Base-by-base conservation (phyloP, 2,888 invertebrate genomes). In the Heteromurus nitidus region DNA sequence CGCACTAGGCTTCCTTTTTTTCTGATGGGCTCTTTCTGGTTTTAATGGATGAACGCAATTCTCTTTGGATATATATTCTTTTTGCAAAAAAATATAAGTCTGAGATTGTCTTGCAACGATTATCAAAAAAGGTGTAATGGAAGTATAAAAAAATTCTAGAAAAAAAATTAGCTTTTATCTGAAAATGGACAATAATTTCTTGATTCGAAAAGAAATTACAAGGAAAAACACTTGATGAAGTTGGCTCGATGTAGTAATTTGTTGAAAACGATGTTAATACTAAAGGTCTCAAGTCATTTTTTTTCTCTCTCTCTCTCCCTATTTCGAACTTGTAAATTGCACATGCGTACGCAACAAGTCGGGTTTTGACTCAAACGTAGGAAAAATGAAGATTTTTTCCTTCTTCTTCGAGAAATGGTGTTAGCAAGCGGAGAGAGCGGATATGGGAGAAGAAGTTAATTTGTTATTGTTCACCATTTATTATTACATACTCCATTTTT, bases 381-480 rank as follows among this genome's bases (percentile, higher is more conserved):
- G 62, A 67, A 44, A 47, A 44, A 42, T n/a, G n/a, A n/a, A n/a
- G n/a, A n/a, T n/a, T 55, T 30, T 20, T n/a, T 28, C n/a, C 30
- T n/a, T 24, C 9, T 18, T 16, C 44, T 28, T 50, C n/a, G 55
- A 50, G n/a, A 22, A 50, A 60, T 36, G 70, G 70, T 24, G 55
- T 47, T 73, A 62, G 50, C 18, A 50, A 74, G 60, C 31, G 62
- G 44, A n/a, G 30, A n/a, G 62, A 69, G 68, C 53, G 67, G 68
- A 64, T 55, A 58, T 64, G 77, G 70, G 62, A 79, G 77, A 64
- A n/a, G n/a, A n/a, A n/a, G 70, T 70, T 79, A 79, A 79, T 79
- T 70, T 79, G 70, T 70, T 70, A 79, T 70, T 79, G 77, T 79
- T 70, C 64, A n/a, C n/a, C n/a, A 28, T 47, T n/a, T 24, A 62